These are phyloP conservation scores for Meriones psammophilus DNA, from an alignment of 2,797 vertebrate species.

Conservation along the genomic window DNA sequence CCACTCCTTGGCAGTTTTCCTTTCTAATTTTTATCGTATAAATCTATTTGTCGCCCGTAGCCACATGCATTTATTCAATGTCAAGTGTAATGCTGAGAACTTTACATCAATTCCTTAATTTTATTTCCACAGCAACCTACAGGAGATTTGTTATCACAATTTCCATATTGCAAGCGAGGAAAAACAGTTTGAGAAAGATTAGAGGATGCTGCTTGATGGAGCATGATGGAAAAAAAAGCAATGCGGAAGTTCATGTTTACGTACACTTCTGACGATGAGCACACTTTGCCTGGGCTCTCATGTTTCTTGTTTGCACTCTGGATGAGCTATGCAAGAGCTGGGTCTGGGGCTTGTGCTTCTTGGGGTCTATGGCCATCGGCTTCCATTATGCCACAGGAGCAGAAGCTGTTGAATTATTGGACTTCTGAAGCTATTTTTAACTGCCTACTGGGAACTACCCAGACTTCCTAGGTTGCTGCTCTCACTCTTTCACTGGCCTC, in stretches of 20 bases:
- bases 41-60: neutral
- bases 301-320: neutral
- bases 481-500: neutral
- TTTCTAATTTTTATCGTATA: neutral
- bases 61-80: neutral
- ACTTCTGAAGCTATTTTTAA: neutral
- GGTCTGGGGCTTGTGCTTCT: neutral
- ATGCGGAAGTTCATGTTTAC: too few species aligned
- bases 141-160: neutral
- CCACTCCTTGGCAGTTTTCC: neutral
- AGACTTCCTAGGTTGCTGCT: neutral
- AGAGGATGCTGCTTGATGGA: neutral
- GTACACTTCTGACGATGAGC: neutral
- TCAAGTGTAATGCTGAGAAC: neutral
- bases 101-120: slow-evolving; percentile 16
- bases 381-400: neutral
- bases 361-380: neutral
- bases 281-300: neutral
- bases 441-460: neutral
- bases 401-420: neutral
- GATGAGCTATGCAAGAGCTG: neutral
- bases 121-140: neutral
- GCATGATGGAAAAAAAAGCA: neutral
- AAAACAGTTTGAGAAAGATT: neutral
- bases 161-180: neutral